Evolutionary conservation across 2,888 invertebrate species (phyloP).

Genomic region (Diabrotica balteata): DNA sequence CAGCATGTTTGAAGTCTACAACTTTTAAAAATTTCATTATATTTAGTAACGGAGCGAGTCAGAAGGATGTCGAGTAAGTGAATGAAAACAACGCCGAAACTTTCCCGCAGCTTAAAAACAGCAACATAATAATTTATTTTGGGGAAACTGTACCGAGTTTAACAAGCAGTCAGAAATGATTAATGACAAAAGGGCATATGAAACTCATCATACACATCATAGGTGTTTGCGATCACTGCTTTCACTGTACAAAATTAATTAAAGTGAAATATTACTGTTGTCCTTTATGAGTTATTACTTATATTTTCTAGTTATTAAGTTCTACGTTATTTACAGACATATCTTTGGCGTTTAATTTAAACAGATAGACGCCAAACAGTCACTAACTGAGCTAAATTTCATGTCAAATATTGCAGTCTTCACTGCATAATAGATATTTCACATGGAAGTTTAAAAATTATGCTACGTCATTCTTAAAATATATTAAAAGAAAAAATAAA

Average conservation of each 20-base stretch:
- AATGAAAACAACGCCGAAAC: conserved; percentile 1
- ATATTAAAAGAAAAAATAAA: too few species aligned
- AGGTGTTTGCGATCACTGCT: conserved; percentile 30
- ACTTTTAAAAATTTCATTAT: background rate
- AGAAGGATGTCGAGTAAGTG: background rate
- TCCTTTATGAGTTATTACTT: conserved; percentile 22
- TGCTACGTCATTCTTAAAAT: too few species aligned
- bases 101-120: conserved; percentile 5
- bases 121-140: conserved; percentile 6
- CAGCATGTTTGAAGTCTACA: background rate
- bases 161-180: conserved; percentile 29
- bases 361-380: background rate
- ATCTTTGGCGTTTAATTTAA: background rate
- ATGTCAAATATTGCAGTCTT: too few species aligned
- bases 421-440: too few species aligned
- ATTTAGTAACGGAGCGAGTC: background rate
- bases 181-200: conserved; percentile 26
- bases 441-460: too few species aligned
- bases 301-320: conserved; percentile 15
- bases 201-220: conserved; percentile 31
- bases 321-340: conserved; percentile 2
- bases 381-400: background rate
- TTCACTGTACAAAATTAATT: conserved; percentile 30
- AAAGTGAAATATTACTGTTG: conserved; percentile 32
- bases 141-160: conserved; percentile 17